phyloP scores from a whole-genome alignment of 2,888 invertebrate genomes.

The Drosophila demipolita region DNA sequence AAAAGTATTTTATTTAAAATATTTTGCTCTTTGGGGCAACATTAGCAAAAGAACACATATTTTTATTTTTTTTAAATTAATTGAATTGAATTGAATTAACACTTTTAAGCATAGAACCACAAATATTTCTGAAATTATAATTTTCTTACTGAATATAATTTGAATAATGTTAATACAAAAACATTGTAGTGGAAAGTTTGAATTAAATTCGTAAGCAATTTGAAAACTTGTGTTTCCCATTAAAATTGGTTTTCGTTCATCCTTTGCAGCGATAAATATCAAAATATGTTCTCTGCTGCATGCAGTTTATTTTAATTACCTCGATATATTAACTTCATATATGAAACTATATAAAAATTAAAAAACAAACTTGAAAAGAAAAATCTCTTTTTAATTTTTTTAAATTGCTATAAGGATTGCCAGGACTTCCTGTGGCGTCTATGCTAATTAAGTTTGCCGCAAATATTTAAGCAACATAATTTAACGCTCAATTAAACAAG shows the following conservation, averaged over 20 bases:
- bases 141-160: neutral
- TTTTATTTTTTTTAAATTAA: neutral
- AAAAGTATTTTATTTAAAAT: neutral
- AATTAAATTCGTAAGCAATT: neutral
- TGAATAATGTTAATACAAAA: neutral
- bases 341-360: neutral
- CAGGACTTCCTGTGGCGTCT: constrained; percentile 5
- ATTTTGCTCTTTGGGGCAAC: no score
- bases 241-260: rapidly evolving
- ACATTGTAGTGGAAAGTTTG: neutral
- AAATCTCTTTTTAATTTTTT: neutral
- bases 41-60: neutral
- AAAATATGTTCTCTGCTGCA: neutral
- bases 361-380: neutral
- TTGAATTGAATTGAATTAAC: no score
- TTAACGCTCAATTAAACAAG: constrained; percentile 70
- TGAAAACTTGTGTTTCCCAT: neutral
- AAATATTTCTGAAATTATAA: neutral
- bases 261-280: no score
- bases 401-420: neutral
- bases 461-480: constrained; percentile 67
- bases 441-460: constrained; percentile 63
- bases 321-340: neutral
- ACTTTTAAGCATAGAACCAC: neutral
- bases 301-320: neutral